Conservation (phyloP, 2,113 vertebrate species). For the Spea multiplicata region DNA sequence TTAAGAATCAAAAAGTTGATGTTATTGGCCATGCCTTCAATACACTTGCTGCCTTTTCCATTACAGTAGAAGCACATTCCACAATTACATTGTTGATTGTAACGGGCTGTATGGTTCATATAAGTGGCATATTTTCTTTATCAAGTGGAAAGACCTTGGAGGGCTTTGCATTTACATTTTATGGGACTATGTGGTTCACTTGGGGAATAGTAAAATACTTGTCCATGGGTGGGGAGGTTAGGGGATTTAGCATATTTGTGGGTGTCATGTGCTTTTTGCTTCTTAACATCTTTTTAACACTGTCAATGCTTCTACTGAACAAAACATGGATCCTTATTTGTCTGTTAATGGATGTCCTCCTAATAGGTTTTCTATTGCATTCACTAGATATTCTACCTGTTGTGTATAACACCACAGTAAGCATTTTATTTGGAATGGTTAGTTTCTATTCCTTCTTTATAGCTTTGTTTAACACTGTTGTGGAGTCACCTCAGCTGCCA, state of each 20-base stretch:
- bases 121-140: conserved; percentile 73
- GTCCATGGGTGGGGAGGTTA: conserved; percentile 62
- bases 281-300: conserved; percentile 76
- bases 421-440: conserved; percentile 76
- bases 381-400: conserved; percentile 63
- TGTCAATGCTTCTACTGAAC: conserved; percentile 70
- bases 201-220: conserved; percentile 77
- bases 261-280: conserved; percentile 78
- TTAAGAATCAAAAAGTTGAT: conserved; percentile 78
- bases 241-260: conserved; percentile 67
- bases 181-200: conserved; percentile 77
- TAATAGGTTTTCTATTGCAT: conserved; percentile 78
- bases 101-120: conserved; percentile 72
- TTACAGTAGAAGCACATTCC: conserved; percentile 64
- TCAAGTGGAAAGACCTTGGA: conserved; percentile 82
- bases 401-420: conserved; percentile 74
- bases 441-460: conserved; percentile 86
- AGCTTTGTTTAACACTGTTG: conserved; percentile 69
- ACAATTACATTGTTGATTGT: conserved; percentile 72
- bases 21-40: conserved; percentile 74
- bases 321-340: conserved; percentile 74
- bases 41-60: conserved; percentile 74
- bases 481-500: conserved; percentile 71
- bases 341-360: conserved; percentile 71
- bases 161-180: conserved; percentile 78